Evolutionary conservation across 2,888 invertebrate genomes (phyloP).

Genomic region (Lumbricus terrestris): DNA sequence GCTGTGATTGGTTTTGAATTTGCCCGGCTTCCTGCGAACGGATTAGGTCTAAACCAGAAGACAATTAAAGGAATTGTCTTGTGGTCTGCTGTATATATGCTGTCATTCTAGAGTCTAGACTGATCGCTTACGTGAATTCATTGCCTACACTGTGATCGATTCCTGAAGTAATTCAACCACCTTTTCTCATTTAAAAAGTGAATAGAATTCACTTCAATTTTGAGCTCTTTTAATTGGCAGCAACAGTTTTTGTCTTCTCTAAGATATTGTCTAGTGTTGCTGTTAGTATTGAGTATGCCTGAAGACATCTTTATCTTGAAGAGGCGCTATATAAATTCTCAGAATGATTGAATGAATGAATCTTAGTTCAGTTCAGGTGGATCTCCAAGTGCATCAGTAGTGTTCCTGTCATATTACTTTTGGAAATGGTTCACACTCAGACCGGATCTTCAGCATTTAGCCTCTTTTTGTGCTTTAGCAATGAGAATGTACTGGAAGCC

Average conservation of each 20-base stretch:
- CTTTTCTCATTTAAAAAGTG: background rate
- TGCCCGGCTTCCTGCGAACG: background rate
- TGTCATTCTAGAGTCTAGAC: background rate
- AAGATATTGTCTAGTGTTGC: background rate
- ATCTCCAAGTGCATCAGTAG: background rate
- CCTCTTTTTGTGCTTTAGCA: too few relatives aligned
- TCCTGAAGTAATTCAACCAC: background rate
- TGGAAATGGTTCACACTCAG: background rate
- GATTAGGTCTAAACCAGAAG: background rate
- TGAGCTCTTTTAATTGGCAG: background rate
- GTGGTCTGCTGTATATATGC: background rate
- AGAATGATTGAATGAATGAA: too few relatives aligned
- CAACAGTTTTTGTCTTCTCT: background rate
- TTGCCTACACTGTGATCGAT: too few relatives aligned
- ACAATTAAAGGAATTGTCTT: background rate
- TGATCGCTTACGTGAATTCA: background rate
- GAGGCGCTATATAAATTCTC: too few relatives aligned
- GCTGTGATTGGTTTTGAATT: background rate
- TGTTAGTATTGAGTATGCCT: background rate
- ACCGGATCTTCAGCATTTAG: background rate
- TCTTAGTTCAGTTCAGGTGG: background rate
- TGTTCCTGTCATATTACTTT: background rate
- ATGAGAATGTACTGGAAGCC: too few relatives aligned
- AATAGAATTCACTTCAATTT: background rate
- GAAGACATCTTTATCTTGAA: too few relatives aligned